Percentiles rank a stretch among this genome's conserved stretches.
phyloP scores from a whole-genome alignment of 2,113 vertebrate genomes.

The Gymnogyps californianus region DNA sequence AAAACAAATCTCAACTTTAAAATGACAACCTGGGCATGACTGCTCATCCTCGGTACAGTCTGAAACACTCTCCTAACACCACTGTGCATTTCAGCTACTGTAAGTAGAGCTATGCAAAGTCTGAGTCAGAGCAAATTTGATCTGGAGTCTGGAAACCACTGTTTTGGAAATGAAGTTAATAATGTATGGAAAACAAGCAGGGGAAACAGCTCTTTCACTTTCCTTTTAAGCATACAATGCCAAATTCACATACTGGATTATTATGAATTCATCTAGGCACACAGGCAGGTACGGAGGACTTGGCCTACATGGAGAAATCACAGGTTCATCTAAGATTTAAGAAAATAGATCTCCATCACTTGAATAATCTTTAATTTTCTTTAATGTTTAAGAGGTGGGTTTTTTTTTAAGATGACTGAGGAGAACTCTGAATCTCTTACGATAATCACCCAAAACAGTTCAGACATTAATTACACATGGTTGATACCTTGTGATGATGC shows the following conservation, averaged over 20 bases:
- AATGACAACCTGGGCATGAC: accelerated
- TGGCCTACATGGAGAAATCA: not conserved
- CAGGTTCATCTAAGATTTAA: not conserved
- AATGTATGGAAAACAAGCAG: not conserved
- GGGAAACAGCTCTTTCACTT: not conserved
- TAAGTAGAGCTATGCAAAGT: not conserved
- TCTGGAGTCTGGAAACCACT: not conserved
- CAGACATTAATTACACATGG: accelerated
- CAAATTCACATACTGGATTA: not conserved
- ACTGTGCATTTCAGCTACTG: accelerated
- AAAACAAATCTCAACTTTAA: not conserved
- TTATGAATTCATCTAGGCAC: not conserved
- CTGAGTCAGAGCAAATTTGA: not conserved
- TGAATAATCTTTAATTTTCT: not conserved
- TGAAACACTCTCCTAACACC: not conserved
- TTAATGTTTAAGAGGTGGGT: not conserved
- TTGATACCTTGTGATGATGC: not conserved
- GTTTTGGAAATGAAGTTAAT: not conserved
- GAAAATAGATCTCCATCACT: not conserved
- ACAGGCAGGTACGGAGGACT: not conserved
- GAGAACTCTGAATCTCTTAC: too few relatives aligned
- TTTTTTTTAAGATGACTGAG: not conserved
- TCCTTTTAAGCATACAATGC: not conserved
- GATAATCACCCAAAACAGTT: not conserved
- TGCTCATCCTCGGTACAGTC: not conserved